A percentile compares a stretch with the other conserved stretches of the same genome.
phyloP scores from a whole-genome alignment of 1,140 invertebrate species.

The Cotesia vestalis region DNA sequence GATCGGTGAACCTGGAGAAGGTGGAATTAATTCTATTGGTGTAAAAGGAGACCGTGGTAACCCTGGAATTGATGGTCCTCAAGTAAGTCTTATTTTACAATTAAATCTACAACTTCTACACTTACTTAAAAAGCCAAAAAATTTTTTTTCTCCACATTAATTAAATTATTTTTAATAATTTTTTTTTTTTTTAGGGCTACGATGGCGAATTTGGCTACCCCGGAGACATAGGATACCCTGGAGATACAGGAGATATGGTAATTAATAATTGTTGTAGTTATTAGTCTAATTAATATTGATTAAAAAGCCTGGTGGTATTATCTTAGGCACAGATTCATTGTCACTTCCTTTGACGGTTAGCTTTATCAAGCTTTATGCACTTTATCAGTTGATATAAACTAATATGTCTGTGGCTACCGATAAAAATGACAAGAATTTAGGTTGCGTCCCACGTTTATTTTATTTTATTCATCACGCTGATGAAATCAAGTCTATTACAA shows the following conservation, averaged over 20 bases:
- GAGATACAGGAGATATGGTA: conserved; percentile 61
- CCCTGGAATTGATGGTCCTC: conserved; percentile 65
- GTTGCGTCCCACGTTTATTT: conserved; percentile 30
- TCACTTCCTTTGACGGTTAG: conserved; percentile 6
- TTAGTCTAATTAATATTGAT: too few species aligned
- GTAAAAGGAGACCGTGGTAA: conserved; percentile 78
- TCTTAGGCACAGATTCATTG: conserved; percentile 15
- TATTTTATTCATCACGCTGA: conserved; percentile 4
- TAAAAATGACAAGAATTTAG: conserved; percentile 35
- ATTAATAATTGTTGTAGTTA: conserved; percentile 39
- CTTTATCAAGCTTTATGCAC: background rate
- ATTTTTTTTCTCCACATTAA: too few species aligned
- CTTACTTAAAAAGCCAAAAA: too few species aligned
- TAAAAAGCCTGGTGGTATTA: too few species aligned
- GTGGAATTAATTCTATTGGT: conserved; percentile 83
- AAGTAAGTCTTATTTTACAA: conserved; percentile 44
- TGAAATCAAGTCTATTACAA: background rate
- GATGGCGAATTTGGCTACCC: conserved; percentile 60
- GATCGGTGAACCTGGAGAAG: conserved; percentile 79
- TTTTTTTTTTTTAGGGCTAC: conserved; percentile 51
- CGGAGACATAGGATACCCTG: conserved; percentile 65
- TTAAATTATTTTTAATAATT: conserved; percentile 1
- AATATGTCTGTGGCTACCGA: conserved; percentile 9
- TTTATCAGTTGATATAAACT: conserved; percentile 20
- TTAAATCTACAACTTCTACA: too few species aligned